Base-by-base conservation (phyloP, 2,797 vertebrate genomes). In the Platyrinchus mystaceus region DNA sequence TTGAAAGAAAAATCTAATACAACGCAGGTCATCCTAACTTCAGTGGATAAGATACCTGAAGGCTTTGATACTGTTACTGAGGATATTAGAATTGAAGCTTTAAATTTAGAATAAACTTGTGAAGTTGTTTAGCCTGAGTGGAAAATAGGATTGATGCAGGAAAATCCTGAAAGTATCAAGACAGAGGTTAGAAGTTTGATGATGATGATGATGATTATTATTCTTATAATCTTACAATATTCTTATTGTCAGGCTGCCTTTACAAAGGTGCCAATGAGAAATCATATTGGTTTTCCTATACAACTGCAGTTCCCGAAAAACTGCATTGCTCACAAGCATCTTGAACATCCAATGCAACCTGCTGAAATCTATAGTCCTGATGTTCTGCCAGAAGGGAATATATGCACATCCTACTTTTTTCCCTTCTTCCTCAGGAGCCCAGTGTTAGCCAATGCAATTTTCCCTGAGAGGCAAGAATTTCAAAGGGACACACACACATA, bases 1-100 rank as follows among this genome's bases (percentile, higher is more conserved):
- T 73, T 87, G 69, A 86, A 93, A 63, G 52, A 67, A 94, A 94
- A 91, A 86, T 70, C 34, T 69, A 83, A 70, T 87, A 59, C 68
- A 66, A 32, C 88, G 88, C 39, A 66, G 50, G 66, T 85, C 32
- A 75, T 83, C 28, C 26, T 81, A 44, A 50, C 64, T 83, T 95
- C 82, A 87, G 20, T 70, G 55, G 52, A 39, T 64, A 89, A 73
- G 59, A 39, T 53, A 93, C 30, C 64, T 81, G 58, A 75, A 95
- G 52, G 22, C 53, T 89, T 91, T 94, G 78, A 50, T 95, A 55
- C 56, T 84, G 56, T 86, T 92, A 76, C 44, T 70, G 83, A 86
- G 44, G 67, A n/a, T 89, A 93, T 81, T 84, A 76, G 63, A 83
- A 46, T 41, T 64, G 52, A 70, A 67, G 32, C 37, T 93, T 84